Conservation (phyloP, 2,113 vertebrate species). For the Pollimyrus isidori region DNA sequence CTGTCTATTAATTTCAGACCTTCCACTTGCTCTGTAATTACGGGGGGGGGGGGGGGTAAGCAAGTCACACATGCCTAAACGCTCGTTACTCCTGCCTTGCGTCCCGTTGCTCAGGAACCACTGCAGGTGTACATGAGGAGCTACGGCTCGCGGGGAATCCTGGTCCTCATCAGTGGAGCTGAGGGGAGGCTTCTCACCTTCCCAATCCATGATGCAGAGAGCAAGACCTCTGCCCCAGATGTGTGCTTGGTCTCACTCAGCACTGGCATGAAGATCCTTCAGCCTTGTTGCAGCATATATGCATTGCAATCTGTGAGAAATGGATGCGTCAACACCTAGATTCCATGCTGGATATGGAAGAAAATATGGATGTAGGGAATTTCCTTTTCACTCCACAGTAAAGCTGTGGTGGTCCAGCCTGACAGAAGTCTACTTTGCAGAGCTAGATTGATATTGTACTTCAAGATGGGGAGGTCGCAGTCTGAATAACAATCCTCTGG, state of each 20-base stretch:
- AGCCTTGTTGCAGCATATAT: neutral
- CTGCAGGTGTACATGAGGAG: slow-evolving; percentile 42
- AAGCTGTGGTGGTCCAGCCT: neutral
- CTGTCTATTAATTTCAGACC: neutral
- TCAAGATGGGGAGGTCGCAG: slow-evolving; percentile 48
- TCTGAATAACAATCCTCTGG: slow-evolving; percentile 68
- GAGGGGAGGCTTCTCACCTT: slow-evolving; percentile 5
- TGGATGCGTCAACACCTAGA: neutral
- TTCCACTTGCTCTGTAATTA: neutral
- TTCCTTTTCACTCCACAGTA: neutral
- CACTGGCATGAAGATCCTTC: neutral
- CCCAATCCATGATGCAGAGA: slow-evolving; percentile 18
- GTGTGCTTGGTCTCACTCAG: neutral
- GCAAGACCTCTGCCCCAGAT: slow-evolving; percentile 25
- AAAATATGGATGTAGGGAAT: neutral
- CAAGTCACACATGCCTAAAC: neutral
- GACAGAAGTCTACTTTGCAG: neutral
- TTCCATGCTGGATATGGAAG: neutral
- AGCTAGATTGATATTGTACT: neutral
- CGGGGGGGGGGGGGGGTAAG: too few species aligned
- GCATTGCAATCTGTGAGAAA: neutral
- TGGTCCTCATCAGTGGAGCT: slow-evolving; percentile 33
- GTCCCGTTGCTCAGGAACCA: neutral
- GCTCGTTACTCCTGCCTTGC: neutral
- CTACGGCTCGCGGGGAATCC: slow-evolving; percentile 21